Evolutionary conservation across 2,888 invertebrate species (phyloP).

Genomic region (Chesias legatella): DNA sequence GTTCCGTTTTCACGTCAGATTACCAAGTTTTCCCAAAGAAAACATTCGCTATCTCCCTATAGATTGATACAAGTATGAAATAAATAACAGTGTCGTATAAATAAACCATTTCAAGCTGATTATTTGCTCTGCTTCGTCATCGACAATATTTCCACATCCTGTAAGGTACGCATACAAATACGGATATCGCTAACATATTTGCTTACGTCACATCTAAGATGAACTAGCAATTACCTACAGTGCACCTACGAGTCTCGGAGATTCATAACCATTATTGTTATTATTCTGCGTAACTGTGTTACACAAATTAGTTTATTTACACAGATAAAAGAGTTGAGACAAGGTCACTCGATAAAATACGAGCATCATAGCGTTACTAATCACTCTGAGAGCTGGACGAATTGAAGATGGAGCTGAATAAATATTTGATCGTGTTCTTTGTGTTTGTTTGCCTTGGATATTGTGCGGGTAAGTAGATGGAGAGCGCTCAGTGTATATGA

Average conservation of each 20-base stretch:
- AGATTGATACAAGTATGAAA: too few relatives aligned
- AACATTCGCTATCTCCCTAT: too few relatives aligned
- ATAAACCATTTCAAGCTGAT: too few relatives aligned
- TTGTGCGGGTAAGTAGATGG: constrained; percentile 13
- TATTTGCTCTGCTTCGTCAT: not conserved
- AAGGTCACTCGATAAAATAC: constrained; percentile 22
- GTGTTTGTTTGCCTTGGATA: constrained; percentile 32
- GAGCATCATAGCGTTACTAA: constrained; percentile 8
- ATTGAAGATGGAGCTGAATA: constrained; percentile 11
- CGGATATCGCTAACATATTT: constrained; percentile 1
- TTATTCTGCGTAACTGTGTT: constrained; percentile 16
- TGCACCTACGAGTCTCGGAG: too few relatives aligned
- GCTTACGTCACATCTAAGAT: constrained; percentile 8
- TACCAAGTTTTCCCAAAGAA: too few relatives aligned
- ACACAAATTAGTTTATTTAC: constrained; percentile 25
- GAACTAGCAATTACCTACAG: too few relatives aligned
- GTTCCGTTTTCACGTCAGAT: too few relatives aligned
- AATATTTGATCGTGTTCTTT: constrained; percentile 27
- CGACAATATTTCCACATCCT: constrained; percentile 9
- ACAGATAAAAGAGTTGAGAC: constrained; percentile 24
- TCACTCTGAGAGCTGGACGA: constrained; percentile 12
- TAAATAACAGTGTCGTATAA: too few relatives aligned
- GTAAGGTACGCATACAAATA: not conserved
- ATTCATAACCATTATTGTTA: constrained; percentile 10
- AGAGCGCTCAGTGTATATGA: too few relatives aligned